phyloP scores from a whole-genome alignment of 1,140 invertebrate genomes.

The Nylanderia fulva region DNA sequence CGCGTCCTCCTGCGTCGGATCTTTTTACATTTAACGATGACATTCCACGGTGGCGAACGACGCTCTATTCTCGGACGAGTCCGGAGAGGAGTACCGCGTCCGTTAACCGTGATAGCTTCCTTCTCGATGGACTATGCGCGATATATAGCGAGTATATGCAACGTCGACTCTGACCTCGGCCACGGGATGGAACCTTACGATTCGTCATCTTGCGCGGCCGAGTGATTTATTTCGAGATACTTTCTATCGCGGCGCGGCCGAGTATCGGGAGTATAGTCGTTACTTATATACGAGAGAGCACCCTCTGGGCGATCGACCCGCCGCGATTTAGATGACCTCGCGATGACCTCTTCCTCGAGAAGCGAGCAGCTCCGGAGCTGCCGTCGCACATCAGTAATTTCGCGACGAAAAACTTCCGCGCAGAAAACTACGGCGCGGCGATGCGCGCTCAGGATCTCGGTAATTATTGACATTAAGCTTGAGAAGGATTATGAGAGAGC shows the following conservation, averaged over 20 bases:
- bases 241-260: conserved; percentile 28
- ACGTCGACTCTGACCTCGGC: conserved; percentile 30
- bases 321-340: conserved; percentile 37
- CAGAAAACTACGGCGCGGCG: conserved; percentile 7
- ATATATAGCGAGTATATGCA: conserved; percentile 27
- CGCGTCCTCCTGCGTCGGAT: conserved; percentile 62
- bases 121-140: conserved; percentile 68
- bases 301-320: conserved; percentile 19
- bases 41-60: conserved; percentile 80
- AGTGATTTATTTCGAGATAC: conserved; percentile 55
- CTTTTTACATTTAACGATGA: conserved; percentile 68
- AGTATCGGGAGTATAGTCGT: conserved; percentile 24
- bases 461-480: conserved; percentile 13
- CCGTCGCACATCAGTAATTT: neutral
- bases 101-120: conserved; percentile 78
- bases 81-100: conserved; percentile 72
- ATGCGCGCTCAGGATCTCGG: conserved; percentile 11
- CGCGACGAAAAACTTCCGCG: conserved; percentile 24
- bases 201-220: conserved; percentile 35
- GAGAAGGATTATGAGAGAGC: neutral
- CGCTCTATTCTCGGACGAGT: conserved; percentile 82
- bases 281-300: conserved; percentile 18
- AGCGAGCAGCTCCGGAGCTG: neutral
- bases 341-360: conserved; percentile 27
- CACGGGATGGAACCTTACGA: conserved; percentile 38